Conservation (phyloP, 2,113 vertebrate species). For the Heterochromis multidens region DNA sequence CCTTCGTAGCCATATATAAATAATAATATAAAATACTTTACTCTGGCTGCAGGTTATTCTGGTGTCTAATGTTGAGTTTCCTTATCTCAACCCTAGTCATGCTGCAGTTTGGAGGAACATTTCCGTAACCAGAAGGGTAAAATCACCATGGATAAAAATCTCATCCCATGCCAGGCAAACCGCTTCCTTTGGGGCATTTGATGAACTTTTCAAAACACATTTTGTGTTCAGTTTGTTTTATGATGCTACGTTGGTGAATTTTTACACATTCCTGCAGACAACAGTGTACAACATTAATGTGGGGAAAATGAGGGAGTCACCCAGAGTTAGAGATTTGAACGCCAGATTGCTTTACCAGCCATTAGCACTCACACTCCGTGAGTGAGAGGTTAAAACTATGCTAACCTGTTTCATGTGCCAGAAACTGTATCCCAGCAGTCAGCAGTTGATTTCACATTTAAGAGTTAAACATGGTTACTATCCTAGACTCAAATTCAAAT, state of each 20-base stretch:
- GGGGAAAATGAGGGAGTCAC: constrained; percentile 15
- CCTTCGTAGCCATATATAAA: neutral
- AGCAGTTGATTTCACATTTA: constrained; percentile 33
- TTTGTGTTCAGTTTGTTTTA: constrained; percentile 15
- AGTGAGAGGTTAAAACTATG: neutral
- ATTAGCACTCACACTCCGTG: neutral
- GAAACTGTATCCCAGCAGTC: neutral
- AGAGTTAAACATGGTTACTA: constrained; percentile 31
- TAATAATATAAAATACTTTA: neutral
- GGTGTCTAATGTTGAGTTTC: neutral
- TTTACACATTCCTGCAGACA: constrained; percentile 1
- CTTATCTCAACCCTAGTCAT: neutral
- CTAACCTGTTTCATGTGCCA: neutral
- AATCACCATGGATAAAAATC: neutral
- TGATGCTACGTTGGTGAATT: neutral
- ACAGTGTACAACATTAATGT: constrained; percentile 21
- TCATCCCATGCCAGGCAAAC: neutral
- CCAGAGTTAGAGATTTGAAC: constrained; percentile 28
- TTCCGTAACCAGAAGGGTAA: neutral
- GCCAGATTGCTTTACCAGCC: constrained; percentile 9
- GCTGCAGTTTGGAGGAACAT: constrained; percentile 14
- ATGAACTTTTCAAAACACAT: neutral
- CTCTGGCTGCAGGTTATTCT: neutral
- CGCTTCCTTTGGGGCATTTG: neutral
- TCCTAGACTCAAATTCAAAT: constrained; percentile 18